Base-by-base conservation (phyloP, 2,113 vertebrate genomes). In the Nannospalax galili region DNA sequence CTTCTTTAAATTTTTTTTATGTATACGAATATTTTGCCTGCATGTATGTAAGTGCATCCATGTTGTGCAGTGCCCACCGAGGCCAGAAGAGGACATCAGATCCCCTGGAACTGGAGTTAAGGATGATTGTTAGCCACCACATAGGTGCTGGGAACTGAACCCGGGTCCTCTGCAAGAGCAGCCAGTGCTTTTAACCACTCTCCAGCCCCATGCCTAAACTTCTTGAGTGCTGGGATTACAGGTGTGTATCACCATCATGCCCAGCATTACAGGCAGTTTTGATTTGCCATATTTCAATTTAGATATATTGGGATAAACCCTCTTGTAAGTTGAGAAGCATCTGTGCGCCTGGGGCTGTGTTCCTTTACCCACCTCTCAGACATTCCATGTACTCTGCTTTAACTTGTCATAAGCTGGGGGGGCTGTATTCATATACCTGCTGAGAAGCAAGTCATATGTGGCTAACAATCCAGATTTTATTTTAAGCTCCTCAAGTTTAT, bases 401-500 rank as follows among this genome's bases (percentile, higher is more conserved):
- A 84, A 67, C 42, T 93, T 90, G 82, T 75, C 65, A 73, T 24
- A 78, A 40, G 75, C 86, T 70, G 80, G 52, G 88, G n/a, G 65
- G 52, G 42, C 32, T 52, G 52, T 84, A 45, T 69, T 67, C 45
- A 37, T 70, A 95, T 85, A 92, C 88, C 88, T 93, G 48, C 94
- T 86, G 89, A 88, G 93, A 94, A 96, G 91, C 79, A 89, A 84
- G 94, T 94, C 64, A 64, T 58, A 69, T 65, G 56, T 88, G 65
- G 82, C 73, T 32, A 84, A 75, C 77, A 94, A 79, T 82, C 45
- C 89, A 93, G 86, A 73, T 84, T 94, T 96, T 92, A 95, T 84
- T 93, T 93, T 94, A 96, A 95, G 70, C 65, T 77, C 69, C 69
- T 90, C 90, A 92, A 90, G 89, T 58, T 82, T 88, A 88, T 37